These are phyloP conservation scores for Drosophila punjabiensis DNA, from an alignment of 1,140 invertebrate species.

Conservation along the genomic window DNA sequence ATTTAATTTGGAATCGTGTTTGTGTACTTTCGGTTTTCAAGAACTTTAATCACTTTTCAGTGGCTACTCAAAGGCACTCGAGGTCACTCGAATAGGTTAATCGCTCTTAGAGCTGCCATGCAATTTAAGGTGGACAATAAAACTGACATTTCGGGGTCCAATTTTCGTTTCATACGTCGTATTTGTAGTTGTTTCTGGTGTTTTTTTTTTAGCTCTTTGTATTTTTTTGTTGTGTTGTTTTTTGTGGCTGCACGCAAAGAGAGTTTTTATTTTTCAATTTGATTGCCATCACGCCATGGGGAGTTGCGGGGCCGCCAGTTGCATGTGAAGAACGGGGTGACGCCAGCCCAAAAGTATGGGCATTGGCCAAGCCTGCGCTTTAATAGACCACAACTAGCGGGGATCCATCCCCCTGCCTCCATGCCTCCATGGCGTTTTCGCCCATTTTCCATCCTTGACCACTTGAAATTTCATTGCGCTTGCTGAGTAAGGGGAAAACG, in stretches of 20 bases:
- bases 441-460: conserved; percentile 41
- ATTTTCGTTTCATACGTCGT: conserved; percentile 1
- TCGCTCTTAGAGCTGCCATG: conserved; percentile 4
- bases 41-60: conserved; percentile 14
- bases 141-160: conserved; percentile 5
- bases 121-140: conserved; percentile 18
- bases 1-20: too few species aligned
- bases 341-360: conserved; percentile 1
- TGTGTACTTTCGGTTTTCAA: neutral
- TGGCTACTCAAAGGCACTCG: neutral
- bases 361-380: conserved; percentile 39
- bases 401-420: neutral
- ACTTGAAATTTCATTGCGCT: conserved; percentile 71
- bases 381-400: conserved; percentile 47
- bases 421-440: neutral
- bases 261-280: conserved; percentile 48
- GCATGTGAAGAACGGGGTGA: conserved; percentile 21
- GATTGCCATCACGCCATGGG: conserved; percentile 44
- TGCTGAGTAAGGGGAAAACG: conserved; percentile 27
- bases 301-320: conserved; percentile 18
- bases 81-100: conserved; percentile 19
- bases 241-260: conserved; percentile 44
- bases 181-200: conserved; percentile 6
- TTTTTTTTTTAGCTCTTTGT: neutral
- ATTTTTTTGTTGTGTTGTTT: neutral